These are phyloP conservation scores for Scolopax rusticola DNA, from an alignment of 2,797 vertebrate species.

Conservation along the genomic window DNA sequence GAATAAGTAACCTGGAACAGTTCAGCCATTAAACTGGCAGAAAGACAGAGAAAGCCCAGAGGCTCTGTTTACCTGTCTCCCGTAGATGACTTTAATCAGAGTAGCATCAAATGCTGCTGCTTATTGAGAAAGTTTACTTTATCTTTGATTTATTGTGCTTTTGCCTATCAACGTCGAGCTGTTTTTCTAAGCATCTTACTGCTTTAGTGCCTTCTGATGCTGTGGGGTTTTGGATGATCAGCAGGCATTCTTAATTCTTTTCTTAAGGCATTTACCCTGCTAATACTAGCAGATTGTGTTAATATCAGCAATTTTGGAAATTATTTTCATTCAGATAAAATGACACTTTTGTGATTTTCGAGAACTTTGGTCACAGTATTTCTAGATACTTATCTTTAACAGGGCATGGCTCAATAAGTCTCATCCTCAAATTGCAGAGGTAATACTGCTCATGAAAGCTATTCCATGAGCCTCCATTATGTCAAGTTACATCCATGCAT, in stretches of 20 bases:
- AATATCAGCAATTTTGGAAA: neutral
- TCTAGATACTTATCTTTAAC: neutral
- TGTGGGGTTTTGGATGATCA: neutral
- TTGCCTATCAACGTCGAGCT: neutral
- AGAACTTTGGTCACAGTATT: no score
- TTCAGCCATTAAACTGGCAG: constrained; percentile 55
- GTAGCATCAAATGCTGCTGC: neutral
- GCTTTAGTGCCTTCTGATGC: neutral
- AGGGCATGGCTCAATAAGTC: neutral
- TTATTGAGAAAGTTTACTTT: constrained; percentile 34
- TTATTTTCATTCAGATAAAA: neutral
- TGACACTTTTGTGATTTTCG: neutral
- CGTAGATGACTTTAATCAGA: neutral
- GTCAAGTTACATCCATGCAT: neutral
- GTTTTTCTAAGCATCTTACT: neutral
- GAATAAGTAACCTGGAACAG: constrained; percentile 50
- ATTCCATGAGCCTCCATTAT: neutral
- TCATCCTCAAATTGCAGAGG: neutral
- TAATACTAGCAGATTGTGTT: neutral
- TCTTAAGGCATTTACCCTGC: neutral
- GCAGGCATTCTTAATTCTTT: neutral
- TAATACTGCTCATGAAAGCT: neutral
- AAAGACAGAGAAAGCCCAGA: constrained; percentile 26
- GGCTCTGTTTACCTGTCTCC: constrained; percentile 12
- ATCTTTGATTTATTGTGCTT: constrained; percentile 35